Conservation (phyloP, 1,140 invertebrate species). For the Zaprionus ornatus region DNA sequence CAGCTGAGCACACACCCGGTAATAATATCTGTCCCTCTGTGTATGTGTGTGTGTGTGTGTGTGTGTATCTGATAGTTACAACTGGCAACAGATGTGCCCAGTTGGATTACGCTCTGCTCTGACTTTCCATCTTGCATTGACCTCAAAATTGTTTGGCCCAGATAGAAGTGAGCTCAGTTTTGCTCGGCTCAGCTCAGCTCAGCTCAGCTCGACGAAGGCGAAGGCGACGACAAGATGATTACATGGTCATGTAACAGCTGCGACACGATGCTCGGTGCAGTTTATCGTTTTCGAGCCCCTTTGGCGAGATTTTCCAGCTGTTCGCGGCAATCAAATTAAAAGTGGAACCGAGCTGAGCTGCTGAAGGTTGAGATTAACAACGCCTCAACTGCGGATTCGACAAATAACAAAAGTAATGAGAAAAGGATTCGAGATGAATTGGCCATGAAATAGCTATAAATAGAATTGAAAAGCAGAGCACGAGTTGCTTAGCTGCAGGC, state of each 20-base stretch:
- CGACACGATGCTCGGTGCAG: not conserved
- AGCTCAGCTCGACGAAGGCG: not conserved
- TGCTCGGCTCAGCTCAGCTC: no score
- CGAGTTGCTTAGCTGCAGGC: not conserved
- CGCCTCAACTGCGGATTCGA: not conserved
- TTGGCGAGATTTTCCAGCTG: not conserved
- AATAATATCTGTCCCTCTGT: not conserved
- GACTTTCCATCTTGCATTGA: conserved; percentile 44
- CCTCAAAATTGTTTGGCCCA: conserved; percentile 38
- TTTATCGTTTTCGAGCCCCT: not conserved
- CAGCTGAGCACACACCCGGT: conserved; percentile 58
- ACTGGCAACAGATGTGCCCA: conserved; percentile 22
- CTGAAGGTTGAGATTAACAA: not conserved
- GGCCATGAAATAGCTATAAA: not conserved
- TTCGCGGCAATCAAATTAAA: not conserved
- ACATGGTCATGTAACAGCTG: conserved; percentile 40
- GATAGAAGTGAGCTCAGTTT: not conserved
- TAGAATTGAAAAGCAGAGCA: not conserved
- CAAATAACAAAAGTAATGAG: not conserved
- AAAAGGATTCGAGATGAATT: not conserved
- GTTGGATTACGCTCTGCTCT: not conserved
- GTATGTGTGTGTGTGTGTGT: not conserved
- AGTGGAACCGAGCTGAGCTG: not conserved
- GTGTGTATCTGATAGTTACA: conserved; percentile 14
- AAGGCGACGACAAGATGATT: conserved; percentile 12